Percentiles rank a stretch among this genome's conserved stretches.
Evolutionary conservation across 1,140 invertebrate species (phyloP).

Genomic region (Pristionchus pacificus): DNA sequence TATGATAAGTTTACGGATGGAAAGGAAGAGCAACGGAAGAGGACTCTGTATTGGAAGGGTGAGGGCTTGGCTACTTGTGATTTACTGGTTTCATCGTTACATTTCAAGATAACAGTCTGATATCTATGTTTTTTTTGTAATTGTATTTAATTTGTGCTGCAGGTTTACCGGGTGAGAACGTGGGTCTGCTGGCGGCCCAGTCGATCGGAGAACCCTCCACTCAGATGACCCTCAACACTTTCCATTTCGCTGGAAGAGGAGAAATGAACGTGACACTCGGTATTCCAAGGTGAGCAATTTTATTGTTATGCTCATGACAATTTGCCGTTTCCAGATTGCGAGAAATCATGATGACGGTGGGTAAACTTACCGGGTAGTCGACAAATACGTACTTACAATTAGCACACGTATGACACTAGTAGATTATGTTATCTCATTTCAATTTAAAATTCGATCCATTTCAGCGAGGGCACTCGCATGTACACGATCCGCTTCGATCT

Average conservation of each 20-base stretch:
- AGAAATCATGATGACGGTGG: slow-evolving; percentile 94
- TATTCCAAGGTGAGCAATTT: slow-evolving; percentile 74
- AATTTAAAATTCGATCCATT: slow-evolving; percentile 30
- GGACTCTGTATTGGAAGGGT: slow-evolving; percentile 55
- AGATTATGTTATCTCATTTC: too few relatives aligned
- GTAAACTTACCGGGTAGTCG: slow-evolving; percentile 79
- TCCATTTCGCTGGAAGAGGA: slow-evolving; percentile 97
- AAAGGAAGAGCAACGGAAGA: slow-evolving; percentile 25
- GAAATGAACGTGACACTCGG: slow-evolving; percentile 97
- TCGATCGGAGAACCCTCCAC: slow-evolving; percentile 97
- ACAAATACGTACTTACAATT: too few relatives aligned
- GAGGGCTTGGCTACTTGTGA: not conserved
- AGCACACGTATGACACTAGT: too few relatives aligned
- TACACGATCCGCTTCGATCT: slow-evolving; percentile 44
- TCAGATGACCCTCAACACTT: slow-evolving; percentile 99
- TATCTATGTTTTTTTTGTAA: not conserved
- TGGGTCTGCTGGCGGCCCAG: slow-evolving; percentile 86
- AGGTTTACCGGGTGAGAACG: slow-evolving; percentile 84
- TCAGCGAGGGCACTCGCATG: slow-evolving; percentile 37
- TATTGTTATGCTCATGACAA: slow-evolving; percentile 69
- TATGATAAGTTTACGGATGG: slow-evolving; percentile 34
- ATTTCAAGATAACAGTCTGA: too few relatives aligned
- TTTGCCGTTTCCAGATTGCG: slow-evolving; percentile 65
- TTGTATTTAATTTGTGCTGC: not conserved
- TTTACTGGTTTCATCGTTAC: too few relatives aligned